phyloP scores from a whole-genome alignment of 2,113 vertebrate species.

The Oryzias melastigma region DNA sequence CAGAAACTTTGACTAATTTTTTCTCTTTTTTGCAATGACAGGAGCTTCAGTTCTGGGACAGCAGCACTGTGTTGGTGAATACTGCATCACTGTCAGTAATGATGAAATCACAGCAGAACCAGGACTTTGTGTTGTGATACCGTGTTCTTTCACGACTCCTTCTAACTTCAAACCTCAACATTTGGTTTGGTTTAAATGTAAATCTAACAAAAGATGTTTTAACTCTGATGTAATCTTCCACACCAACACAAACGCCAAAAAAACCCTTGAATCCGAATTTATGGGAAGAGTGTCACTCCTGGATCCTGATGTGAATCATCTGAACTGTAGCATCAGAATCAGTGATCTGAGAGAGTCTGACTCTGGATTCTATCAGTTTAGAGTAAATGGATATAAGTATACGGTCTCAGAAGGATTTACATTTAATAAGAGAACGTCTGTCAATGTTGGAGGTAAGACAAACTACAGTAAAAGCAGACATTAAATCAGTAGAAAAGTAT shows the following conservation, averaged over 20 bases:
- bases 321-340: constrained; percentile 53
- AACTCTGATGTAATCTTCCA: constrained; percentile 27
- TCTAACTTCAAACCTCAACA: accelerated
- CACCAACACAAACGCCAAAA: neutral
- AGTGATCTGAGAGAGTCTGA: constrained; percentile 43
- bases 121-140: constrained; percentile 57
- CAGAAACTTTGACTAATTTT: neutral
- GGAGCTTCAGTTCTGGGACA: accelerated
- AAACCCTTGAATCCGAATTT: constrained; percentile 2
- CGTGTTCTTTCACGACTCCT: constrained; percentile 9
- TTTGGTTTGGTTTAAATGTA: constrained; percentile 56
- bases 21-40: constrained; percentile 2
- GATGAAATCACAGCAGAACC: constrained; percentile 32
- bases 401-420: accelerated
- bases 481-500: neutral
- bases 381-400: neutral
- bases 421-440: accelerated
- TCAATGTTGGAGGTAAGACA: constrained; percentile 47
- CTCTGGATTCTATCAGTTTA: constrained; percentile 50
- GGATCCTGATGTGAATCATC: constrained; percentile 15
- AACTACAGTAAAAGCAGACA: too few relatives aligned
- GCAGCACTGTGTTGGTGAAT: accelerated
- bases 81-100: constrained; percentile 14
- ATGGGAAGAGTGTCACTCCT: constrained; percentile 31
- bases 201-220: accelerated